Evolutionary conservation across 2,113 vertebrate genomes (phyloP).

Genomic region (Archocentrus centrarchus): DNA sequence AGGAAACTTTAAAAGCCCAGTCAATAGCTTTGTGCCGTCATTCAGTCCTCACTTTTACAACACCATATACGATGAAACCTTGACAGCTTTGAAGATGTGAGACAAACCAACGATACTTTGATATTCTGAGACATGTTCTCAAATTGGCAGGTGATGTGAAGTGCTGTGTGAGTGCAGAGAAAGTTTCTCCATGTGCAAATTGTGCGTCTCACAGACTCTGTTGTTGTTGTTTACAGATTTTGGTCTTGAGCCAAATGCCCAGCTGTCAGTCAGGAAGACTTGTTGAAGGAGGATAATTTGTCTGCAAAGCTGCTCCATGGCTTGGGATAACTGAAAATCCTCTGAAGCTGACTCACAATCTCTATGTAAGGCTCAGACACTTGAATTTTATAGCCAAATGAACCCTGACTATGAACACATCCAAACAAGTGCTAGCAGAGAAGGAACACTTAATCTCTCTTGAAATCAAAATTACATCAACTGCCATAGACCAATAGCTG

Average conservation of each 20-base stretch:
- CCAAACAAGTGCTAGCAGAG: neutral
- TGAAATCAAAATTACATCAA: conserved; percentile 44
- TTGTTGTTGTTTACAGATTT: conserved; percentile 56
- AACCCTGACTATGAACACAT: conserved; percentile 24
- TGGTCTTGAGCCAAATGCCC: conserved; percentile 33
- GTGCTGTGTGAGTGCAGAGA: neutral
- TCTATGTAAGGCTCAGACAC: conserved; percentile 28
- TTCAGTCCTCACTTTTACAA: neutral
- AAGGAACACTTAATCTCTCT: conserved; percentile 53
- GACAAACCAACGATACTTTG: conserved; percentile 3
- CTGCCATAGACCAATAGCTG: neutral
- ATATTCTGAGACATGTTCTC: conserved; percentile 1
- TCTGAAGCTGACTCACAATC: conserved; percentile 57
- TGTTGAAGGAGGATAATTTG: conserved; percentile 69
- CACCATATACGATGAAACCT: neutral
- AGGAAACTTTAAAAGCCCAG: neutral
- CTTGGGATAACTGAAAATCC: conserved; percentile 66
- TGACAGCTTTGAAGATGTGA: neutral
- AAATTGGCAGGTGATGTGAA: conserved; percentile 18
- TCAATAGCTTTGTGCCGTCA: conserved; percentile 1
- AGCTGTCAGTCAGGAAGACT: conserved; percentile 64
- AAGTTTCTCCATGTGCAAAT: conserved; percentile 23
- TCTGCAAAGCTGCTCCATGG: conserved; percentile 67
- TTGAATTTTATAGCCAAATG: conserved; percentile 54
- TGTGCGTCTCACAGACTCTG: neutral